A percentile compares a stretch with the other conserved stretches of the same genome.
Evolutionary conservation across 2,888 invertebrate species (phyloP).

Genomic region (Aleiodes testaceus): DNA sequence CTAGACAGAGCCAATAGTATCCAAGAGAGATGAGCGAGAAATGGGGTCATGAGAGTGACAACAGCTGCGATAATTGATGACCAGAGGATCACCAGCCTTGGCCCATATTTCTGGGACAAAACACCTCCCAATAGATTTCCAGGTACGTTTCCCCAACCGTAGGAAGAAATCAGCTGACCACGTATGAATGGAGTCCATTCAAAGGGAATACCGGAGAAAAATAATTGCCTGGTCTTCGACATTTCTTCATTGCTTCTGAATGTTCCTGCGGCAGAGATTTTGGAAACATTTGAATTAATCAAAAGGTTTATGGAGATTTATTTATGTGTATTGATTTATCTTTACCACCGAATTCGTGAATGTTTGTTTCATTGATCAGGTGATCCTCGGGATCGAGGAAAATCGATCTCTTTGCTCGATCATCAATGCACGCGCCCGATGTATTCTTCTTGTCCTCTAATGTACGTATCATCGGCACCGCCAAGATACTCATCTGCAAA

Average conservation of each 20-base stretch:
- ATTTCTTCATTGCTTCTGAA: conserved; percentile 1
- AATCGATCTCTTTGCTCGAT: conserved; percentile 31
- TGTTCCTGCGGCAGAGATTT: not conserved
- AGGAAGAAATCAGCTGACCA: conserved; percentile 64
- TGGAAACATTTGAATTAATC: too few species aligned
- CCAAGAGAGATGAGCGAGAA: conserved; percentile 64
- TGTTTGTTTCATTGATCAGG: not conserved
- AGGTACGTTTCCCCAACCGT: conserved; percentile 64
- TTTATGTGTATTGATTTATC: too few species aligned
- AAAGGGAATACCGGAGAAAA: conserved; percentile 58
- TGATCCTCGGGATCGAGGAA: not conserved
- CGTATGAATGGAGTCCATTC: conserved; percentile 58
- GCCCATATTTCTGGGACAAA: conserved; percentile 61
- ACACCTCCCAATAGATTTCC: conserved; percentile 66
- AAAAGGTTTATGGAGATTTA: too few species aligned
- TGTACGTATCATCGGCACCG: conserved; percentile 63
- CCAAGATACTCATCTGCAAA: conserved; percentile 81
- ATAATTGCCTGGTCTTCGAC: not conserved
- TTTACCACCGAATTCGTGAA: not conserved
- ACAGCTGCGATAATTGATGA: conserved; percentile 59
- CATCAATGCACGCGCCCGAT: conserved; percentile 46
- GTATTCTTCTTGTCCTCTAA: conserved; percentile 25
- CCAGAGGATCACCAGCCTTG: conserved; percentile 61
- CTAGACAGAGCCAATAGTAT: conserved; percentile 53
- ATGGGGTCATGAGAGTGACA: conserved; percentile 58